A percentile compares a stretch with the other conserved stretches of the same genome.
phyloP scores from a whole-genome alignment of 2,113 vertebrate species.

The Caretta caretta region DNA sequence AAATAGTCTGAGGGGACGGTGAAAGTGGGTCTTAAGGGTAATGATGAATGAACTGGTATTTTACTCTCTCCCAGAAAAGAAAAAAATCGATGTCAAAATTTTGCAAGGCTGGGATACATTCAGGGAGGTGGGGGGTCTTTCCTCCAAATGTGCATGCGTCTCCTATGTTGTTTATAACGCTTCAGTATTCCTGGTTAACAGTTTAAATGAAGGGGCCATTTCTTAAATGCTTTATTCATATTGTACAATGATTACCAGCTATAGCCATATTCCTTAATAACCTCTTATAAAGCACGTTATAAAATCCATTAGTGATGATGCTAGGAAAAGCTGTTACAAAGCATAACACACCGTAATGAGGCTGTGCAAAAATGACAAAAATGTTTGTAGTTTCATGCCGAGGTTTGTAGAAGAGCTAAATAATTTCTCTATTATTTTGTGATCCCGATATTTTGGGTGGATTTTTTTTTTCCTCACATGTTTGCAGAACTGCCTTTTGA shows the following conservation, averaged over 20 bases:
- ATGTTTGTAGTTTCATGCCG: conserved; percentile 20
- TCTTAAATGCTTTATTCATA: conserved; percentile 80
- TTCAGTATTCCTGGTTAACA: conserved; percentile 72
- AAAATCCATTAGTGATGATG: conserved; percentile 74
- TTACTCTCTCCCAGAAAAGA: not conserved
- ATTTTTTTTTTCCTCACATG: not conserved
- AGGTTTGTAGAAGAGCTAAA: conserved; percentile 48
- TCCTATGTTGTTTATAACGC: conserved; percentile 65
- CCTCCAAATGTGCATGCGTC: not conserved
- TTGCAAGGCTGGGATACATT: not conserved
- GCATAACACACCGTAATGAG: conserved; percentile 69
- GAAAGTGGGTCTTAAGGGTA: not conserved
- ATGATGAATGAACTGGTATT: not conserved
- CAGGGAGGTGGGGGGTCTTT: not conserved
- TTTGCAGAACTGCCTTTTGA: conserved; percentile 25
- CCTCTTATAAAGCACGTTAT: conserved; percentile 79
- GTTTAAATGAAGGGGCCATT: conserved; percentile 76
- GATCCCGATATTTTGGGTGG: conserved; percentile 14
- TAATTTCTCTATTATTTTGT: conserved; percentile 51
- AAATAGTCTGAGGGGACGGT: conserved; percentile 15
- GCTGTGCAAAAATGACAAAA: conserved; percentile 50
- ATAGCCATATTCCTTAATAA: conserved; percentile 83
- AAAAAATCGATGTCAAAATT: rapidly evolving
- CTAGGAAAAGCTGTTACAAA: conserved; percentile 72
- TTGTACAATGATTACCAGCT: conserved; percentile 79